A percentile compares a stretch with the other conserved stretches of the same genome.
These are phyloP conservation scores for Dasysyrphus albostriatus DNA, from an alignment of 2,888 invertebrate genomes.

Conservation along the genomic window DNA sequence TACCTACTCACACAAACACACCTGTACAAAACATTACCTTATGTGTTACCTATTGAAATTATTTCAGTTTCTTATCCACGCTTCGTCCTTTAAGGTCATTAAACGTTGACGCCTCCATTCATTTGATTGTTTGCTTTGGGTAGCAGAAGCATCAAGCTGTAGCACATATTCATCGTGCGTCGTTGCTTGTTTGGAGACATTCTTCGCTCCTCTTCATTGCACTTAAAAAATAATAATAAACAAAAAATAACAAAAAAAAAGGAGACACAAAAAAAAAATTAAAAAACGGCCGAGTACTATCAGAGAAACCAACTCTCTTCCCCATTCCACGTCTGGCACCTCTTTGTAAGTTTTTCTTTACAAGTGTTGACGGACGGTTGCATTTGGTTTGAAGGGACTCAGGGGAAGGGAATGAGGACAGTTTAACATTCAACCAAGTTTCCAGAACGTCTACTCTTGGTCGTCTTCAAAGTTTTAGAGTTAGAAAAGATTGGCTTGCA, in stretches of 20 bases:
- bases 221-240: constrained; percentile 54
- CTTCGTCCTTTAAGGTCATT: constrained; percentile 82
- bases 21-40: constrained; percentile 23
- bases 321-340: constrained; percentile 47
- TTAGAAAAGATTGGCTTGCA: constrained; percentile 65
- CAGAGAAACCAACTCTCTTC: constrained; percentile 30
- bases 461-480: constrained; percentile 49
- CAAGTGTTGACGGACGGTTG: constrained; percentile 38
- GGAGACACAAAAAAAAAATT: constrained; percentile 3
- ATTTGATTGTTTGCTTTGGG: constrained; percentile 71
- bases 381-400: neutral
- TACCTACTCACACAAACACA: neutral
- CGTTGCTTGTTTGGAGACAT: constrained; percentile 68
- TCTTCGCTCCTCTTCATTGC: constrained; percentile 72
- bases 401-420: constrained; percentile 28
- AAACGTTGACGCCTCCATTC: constrained; percentile 78
- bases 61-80: constrained; percentile 74
- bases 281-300: constrained; percentile 52
- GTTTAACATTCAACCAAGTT: constrained; percentile 72
- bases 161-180: constrained; percentile 65
- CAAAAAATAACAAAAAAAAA: constrained; percentile 48
- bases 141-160: constrained; percentile 45
- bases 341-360: constrained; percentile 57
- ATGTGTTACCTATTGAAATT: constrained; percentile 69
- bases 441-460: constrained; percentile 70